A percentile compares a stretch with the other conserved stretches of the same genome.
These are phyloP conservation scores for Sanderia malayensis DNA, from an alignment of 30 jellyfish, hydroid and myxozoan genomes.

Conservation along the genomic window DNA sequence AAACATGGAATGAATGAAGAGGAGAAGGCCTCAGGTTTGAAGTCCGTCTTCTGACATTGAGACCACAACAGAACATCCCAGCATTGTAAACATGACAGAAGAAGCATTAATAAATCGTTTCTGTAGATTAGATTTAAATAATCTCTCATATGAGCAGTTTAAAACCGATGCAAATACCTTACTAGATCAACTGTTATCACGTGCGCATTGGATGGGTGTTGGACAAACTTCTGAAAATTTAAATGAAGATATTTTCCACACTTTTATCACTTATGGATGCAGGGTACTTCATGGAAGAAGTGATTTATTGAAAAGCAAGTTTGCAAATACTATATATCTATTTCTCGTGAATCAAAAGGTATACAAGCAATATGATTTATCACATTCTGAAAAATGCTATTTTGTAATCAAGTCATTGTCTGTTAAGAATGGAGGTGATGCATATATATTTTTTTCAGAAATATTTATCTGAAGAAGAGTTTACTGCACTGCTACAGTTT, in stretches of 20 bases:
- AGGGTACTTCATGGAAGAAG: conserved; percentile 42
- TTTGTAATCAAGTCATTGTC: no score
- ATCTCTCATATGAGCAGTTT: conserved; percentile 23
- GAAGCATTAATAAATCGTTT: conserved; percentile 13
- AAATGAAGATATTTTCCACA: conserved; percentile 8
- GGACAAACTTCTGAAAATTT: neutral
- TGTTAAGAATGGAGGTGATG: no score
- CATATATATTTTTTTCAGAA: conserved; percentile 9
- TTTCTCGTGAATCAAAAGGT: conserved; percentile 69
- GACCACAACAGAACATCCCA: no score
- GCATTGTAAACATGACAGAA: conserved; percentile 16
- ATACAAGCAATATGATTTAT: neutral
- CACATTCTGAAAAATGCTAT: neutral
- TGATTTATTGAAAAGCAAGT: conserved; percentile 61
- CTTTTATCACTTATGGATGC: conserved; percentile 76
- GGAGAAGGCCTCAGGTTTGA: no score
- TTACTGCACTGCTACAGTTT: conserved; percentile 15
- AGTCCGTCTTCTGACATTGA: no score
- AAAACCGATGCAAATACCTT: conserved; percentile 33
- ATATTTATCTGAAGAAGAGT: conserved; percentile 18
- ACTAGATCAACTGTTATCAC: conserved; percentile 39
- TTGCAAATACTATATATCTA: conserved; percentile 63
- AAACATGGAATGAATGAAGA: no score
- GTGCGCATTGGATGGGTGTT: conserved; percentile 17
- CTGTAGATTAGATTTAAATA: conserved; percentile 32